Evolutionary conservation across 2,888 invertebrate genomes (phyloP).

Genomic region (Caenorhabditis auriculariae): DNA sequence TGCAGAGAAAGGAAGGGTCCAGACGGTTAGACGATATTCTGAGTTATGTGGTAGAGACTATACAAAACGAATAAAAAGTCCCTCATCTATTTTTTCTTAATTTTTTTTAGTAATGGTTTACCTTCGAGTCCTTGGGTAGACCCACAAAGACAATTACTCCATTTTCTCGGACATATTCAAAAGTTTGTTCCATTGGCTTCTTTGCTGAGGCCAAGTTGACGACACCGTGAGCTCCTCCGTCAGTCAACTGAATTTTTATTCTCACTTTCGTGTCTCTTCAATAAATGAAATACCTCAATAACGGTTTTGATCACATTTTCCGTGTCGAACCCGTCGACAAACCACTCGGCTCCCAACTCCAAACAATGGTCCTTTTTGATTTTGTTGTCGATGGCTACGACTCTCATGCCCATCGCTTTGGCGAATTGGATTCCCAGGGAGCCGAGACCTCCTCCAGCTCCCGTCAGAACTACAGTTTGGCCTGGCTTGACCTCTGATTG

Average conservation of each 20-base stretch:
- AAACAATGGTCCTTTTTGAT: constrained; percentile 31
- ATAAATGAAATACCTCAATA: constrained; percentile 11
- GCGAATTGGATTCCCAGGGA: constrained; percentile 45
- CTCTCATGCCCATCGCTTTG: constrained; percentile 42
- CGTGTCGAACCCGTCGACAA: constrained; percentile 31
- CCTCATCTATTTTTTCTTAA: no score
- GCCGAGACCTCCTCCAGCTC: constrained; percentile 50
- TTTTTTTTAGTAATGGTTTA: not conserved
- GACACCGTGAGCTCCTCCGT: constrained; percentile 46
- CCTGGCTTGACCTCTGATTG: constrained; percentile 39
- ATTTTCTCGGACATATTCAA: constrained; percentile 36
- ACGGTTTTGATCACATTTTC: constrained; percentile 24
- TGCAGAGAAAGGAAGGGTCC: constrained; percentile 3
- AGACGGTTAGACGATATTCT: no score
- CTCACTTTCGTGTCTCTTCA: not conserved
- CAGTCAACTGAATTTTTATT: constrained; percentile 16
- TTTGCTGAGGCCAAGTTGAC: constrained; percentile 36
- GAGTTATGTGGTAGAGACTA: no score
- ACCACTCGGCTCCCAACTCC: constrained; percentile 35
- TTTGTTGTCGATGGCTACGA: constrained; percentile 35
- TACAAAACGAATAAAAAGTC: no score
- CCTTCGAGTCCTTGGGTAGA: constrained; percentile 34
- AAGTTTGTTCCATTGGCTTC: constrained; percentile 32
- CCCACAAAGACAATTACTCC: constrained; percentile 41
- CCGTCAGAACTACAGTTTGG: constrained; percentile 39